Conservation (phyloP, 2,113 vertebrate species). For the Sitta europaea region DNA sequence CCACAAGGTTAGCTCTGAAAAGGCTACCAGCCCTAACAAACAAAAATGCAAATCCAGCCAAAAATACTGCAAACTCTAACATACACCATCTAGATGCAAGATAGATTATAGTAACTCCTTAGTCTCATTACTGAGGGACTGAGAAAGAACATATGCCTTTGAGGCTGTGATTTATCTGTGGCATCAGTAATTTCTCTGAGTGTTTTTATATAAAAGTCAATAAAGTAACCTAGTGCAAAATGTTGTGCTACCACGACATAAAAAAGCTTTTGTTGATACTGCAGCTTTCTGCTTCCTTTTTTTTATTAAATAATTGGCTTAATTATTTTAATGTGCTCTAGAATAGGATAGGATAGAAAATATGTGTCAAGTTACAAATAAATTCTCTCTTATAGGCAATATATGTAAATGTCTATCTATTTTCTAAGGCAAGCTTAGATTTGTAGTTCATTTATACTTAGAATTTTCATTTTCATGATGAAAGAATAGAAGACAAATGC, state of each 20-base stretch:
- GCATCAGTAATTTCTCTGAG: background rate
- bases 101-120: background rate
- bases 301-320: background rate
- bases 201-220: background rate
- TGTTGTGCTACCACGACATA: background rate
- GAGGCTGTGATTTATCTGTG: background rate
- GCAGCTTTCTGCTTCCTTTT: background rate
- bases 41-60: background rate
- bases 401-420: background rate
- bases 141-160: rapidly evolving
- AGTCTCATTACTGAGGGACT: background rate
- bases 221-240: background rate
- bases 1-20: background rate
- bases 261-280: background rate
- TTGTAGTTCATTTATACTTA: background rate
- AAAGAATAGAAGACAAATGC: background rate
- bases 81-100: background rate
- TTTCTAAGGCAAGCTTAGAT: background rate
- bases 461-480: background rate
- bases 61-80: background rate
- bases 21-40: background rate
- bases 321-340: background rate
- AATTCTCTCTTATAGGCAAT: background rate
- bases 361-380: background rate
- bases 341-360: background rate